Base-by-base conservation (phyloP, 2,888 invertebrate species). In the Laothoe populi region DNA sequence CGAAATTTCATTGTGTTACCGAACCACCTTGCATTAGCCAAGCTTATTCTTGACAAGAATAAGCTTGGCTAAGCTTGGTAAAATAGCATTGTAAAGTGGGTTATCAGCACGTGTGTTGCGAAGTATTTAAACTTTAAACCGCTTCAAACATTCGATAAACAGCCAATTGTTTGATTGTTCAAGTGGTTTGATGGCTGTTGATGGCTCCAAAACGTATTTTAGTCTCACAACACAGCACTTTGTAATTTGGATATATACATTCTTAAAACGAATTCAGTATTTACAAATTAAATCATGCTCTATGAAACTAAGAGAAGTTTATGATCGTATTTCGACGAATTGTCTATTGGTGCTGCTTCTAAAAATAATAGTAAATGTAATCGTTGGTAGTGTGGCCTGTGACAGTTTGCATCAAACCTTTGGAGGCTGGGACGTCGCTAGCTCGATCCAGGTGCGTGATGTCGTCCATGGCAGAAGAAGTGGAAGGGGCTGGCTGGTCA, bases 381-480 rank as follows among this genome's bases (percentile, higher is more conserved):
- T 7, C n/a, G 0, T 24, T 46, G 46, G 21, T 49, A 26, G 16
- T 26, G 16, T 31, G 16, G 11, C 19, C 10, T 45, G 31, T 44
- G 42, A 48, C 26, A 59, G 59, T 61, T 61, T 19, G 59, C 64
- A 63, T 66, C 77, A 78, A 79, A 92, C 91, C 91, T 90, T 87
- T 90, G 60, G 85, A 79, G 24, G 72, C 73, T 23, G 81, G 79
- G 4, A 66, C 73, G 46, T 88, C 88, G 57, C 84, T 87, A 72
- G 71, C 67, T 38, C 77, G 72, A 35, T 77, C 81, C 13, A 74
- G 70, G 45, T 80, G 78, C 0, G 70, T 73, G 0, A 78, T 78
- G 4, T 84, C 83, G 31, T 87, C 87, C 0, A 77, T 79, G 1
- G 84, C 88, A 0, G 90, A 88, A 0, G 90, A 90, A 0, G 91